Base-by-base conservation (phyloP, 2,888 invertebrate genomes). In the Lycia hirtaria region DNA sequence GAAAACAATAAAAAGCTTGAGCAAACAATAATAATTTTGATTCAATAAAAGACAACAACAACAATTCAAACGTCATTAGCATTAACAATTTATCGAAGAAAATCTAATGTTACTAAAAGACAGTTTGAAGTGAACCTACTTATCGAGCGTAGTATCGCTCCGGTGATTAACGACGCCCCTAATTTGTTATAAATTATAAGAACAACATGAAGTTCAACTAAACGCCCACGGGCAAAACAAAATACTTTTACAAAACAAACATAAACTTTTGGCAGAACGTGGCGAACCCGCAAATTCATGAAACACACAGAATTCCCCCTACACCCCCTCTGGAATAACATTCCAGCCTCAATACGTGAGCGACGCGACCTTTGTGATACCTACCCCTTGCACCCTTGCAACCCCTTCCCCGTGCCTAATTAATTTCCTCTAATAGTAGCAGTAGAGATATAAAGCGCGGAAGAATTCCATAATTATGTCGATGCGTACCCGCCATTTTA, bases 401-500 rank as follows among this genome's bases (percentile, higher is more conserved):
- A 32, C 41, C 33, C 55, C 56, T 33, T 41, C 41, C 33, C 55
- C 56, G 33, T 41, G 49, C 40, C 44, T 62, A 62, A 65, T 65
- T 62, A 60, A 65, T 65, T 59, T 59, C 56, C 49, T 50, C 30
- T 37, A 38, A 28, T 38, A 37, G 38, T 20, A 14, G 33, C 30
- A 50, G 50, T 30, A 22, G 38, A 44, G 33, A 44, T 22, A 38
- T 45, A 45, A 30, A 32, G 22, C 50, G 30, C 32, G 37, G 38
- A 45, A 45, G 37, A 44, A 24, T 33, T 19, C 37, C 6, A 37
- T 35, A 35, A 53, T 53, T 53, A 45, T 30, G 44, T 44, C 19
- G 44, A 26, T 37, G 24, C 14, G 38, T 20, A 30, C 14, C 40
- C 28, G 14, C 30, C 37, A 35, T 26, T 40, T 49, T 49, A 40